These are phyloP conservation scores for Caenorhabditis parvicauda DNA, from an alignment of 2,888 invertebrate species.

Conservation along the genomic window DNA sequence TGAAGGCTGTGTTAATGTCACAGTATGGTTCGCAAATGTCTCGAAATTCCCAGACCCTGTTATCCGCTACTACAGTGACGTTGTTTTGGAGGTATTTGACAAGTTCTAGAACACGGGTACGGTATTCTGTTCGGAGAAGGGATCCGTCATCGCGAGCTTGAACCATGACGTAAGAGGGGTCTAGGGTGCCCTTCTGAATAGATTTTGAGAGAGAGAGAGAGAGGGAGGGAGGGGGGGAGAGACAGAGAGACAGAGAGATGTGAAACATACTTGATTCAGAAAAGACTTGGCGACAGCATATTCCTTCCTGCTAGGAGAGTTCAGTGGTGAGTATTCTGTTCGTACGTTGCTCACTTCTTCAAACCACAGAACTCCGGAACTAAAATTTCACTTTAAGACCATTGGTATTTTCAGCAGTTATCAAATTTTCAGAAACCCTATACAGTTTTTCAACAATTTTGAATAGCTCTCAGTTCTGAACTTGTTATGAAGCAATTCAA, in stretches of 20 bases:
- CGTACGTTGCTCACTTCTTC: constrained; percentile 53
- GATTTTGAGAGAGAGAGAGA: too few relatives aligned
- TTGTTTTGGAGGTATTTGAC: constrained; percentile 50
- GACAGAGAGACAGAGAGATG: neutral
- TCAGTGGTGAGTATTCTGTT: constrained; percentile 53
- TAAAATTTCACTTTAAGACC: too few relatives aligned
- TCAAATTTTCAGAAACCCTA: too few relatives aligned
- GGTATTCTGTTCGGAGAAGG: constrained; percentile 43
- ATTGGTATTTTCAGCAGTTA: too few relatives aligned
- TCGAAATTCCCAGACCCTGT: constrained; percentile 19
- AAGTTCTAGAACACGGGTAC: constrained; percentile 41
- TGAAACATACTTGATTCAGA: constrained; percentile 43
- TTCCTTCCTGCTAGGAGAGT: constrained; percentile 47
- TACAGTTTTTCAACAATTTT: too few relatives aligned
- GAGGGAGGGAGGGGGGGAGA: too few relatives aligned
- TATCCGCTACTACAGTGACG: constrained; percentile 30
- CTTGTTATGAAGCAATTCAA: too few relatives aligned
- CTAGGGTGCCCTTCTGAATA: constrained; percentile 55
- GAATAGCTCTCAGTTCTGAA: too few relatives aligned
- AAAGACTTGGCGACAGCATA: constrained; percentile 53
- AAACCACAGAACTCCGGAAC: constrained; percentile 45
- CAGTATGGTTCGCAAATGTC: constrained; percentile 58
- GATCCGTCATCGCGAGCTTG: constrained; percentile 49
- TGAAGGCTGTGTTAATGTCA: constrained; percentile 55
- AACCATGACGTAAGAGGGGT: constrained; percentile 58